Evolutionary conservation across 30 jellyfish, hydroid and myxozoan genomes (phyloP).

Genomic region (Turritopsis dohrnii): DNA sequence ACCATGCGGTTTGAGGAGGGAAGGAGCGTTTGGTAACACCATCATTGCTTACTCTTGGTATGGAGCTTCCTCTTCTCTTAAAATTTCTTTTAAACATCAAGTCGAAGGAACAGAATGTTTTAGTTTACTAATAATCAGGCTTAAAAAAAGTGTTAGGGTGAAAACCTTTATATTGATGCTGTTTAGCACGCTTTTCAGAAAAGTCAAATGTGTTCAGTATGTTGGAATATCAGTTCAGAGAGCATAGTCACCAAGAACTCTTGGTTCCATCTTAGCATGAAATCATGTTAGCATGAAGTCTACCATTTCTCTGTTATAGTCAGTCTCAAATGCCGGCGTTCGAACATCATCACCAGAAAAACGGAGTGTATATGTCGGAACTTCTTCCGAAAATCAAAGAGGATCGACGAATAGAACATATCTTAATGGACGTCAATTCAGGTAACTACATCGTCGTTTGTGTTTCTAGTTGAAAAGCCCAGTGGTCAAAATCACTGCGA

Average conservation of each 20-base stretch:
- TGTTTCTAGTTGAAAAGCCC: not conserved
- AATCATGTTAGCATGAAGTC: too few species aligned
- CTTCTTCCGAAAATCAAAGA: conserved; percentile 41
- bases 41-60: conserved; percentile 80
- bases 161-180: too few species aligned
- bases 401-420: conserved; percentile 59
- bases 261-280: too few species aligned
- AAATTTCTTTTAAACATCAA: too few species aligned
- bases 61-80: not conserved
- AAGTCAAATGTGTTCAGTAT: too few species aligned
- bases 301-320: conserved; percentile 1
- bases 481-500: too few species aligned
- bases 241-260: too few species aligned
- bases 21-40: conserved; percentile 62
- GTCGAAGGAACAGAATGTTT: too few species aligned
- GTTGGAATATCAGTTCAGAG: too few species aligned
- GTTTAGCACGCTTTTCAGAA: too few species aligned
- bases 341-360: conserved; percentile 49
- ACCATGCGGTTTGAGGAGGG: conserved; percentile 44
- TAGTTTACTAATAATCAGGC: too few species aligned
- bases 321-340: conserved; percentile 46
- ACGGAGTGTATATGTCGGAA: conserved; percentile 74
- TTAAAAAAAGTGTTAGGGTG: too few species aligned
- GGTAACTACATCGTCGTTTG: conserved; percentile 28
- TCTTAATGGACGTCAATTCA: conserved; percentile 77